Percentiles rank a stretch among this genome's conserved stretches.
phyloP scores from a whole-genome alignment of 2,797 vertebrate genomes.

The Poecile montanus region DNA sequence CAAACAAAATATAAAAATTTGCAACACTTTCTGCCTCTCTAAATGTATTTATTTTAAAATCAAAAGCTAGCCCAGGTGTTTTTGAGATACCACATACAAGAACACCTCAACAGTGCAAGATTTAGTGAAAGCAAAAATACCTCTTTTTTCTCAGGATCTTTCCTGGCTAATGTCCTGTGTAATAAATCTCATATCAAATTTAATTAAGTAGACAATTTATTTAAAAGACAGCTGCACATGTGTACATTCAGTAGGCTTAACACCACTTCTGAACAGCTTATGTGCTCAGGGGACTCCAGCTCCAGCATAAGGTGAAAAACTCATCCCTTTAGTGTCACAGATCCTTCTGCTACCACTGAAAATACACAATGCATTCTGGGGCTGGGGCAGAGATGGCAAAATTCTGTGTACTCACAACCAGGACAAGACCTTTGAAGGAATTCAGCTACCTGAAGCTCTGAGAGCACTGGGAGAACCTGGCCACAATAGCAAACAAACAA shows the following conservation, averaged over 20 bases:
- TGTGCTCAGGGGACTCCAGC: neutral
- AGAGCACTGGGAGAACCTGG: neutral
- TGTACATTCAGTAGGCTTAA: neutral
- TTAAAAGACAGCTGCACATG: neutral
- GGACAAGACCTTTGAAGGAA: neutral
- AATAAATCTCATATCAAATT: conserved; percentile 2
- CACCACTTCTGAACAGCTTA: neutral
- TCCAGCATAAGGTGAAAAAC: neutral
- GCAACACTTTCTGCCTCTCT: neutral
- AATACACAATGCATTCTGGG: neutral
- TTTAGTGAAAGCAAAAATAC: neutral
- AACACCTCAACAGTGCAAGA: neutral
- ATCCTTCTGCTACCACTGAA: neutral
- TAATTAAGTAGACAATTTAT: neutral
- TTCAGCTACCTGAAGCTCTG: neutral
- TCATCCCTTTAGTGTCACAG: neutral
- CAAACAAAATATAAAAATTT: neutral
- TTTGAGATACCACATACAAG: neutral
- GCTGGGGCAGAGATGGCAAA: neutral
- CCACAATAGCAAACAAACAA: neutral
- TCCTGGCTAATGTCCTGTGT: neutral
- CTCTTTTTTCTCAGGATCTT: neutral
- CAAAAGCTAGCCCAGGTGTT: neutral
- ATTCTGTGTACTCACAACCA: neutral
- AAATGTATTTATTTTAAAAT: conserved; percentile 15